Evolutionary conservation across 2,888 invertebrate genomes (phyloP), one percentile per base, ranked within the genome.

Genomic region (Tortricodes alternella): DNA sequence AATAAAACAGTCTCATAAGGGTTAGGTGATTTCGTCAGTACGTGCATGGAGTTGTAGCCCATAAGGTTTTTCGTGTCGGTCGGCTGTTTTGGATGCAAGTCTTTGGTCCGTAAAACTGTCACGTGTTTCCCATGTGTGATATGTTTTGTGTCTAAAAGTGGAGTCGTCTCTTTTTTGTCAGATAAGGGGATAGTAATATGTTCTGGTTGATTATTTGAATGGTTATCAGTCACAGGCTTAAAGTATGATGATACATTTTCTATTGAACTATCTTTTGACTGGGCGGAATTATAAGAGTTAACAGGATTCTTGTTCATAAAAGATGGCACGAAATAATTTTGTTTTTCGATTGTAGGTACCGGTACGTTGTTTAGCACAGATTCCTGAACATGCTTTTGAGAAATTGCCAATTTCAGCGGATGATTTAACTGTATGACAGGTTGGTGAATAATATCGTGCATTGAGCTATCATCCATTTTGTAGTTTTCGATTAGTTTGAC

Each of bases 1-100:
- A 82, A 67, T 18, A 88, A 64, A 37, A 89, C 83, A 23, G 83
- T 85, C 62, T 88, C 85, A 59, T 87, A 85, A 51, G 86, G 81
- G 63, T 76, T 85, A 1, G 82, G 83, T 23, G 71, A 68, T 77
- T 84, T 83, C 11, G 73, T 77, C 58, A 83, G 60, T 18, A 85
- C 64, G 55, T 86, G 81, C 15, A 67, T 59, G 41, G 76, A 74
- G 6, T 63, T 59, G 46, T 72, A 64, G 24, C 58, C 62, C 80
- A 80, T 76, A 21, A 70, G 18, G 53, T 70, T 65, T 59, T 63
- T 58, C 27, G 58, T 62, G 37, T 71, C 68, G 44, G 60, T 70
- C 38, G 66, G 62, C 61, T 70, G 74, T 16, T 60, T 50, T 6
- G 59, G 51, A 53, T 74, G 75, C 27, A 76, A 35, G 41, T 77